Evolutionary conservation across 2,113 vertebrate species (phyloP), one percentile per base, ranked within the genome.

Genomic region (Neolamprologus variostigma): DNA sequence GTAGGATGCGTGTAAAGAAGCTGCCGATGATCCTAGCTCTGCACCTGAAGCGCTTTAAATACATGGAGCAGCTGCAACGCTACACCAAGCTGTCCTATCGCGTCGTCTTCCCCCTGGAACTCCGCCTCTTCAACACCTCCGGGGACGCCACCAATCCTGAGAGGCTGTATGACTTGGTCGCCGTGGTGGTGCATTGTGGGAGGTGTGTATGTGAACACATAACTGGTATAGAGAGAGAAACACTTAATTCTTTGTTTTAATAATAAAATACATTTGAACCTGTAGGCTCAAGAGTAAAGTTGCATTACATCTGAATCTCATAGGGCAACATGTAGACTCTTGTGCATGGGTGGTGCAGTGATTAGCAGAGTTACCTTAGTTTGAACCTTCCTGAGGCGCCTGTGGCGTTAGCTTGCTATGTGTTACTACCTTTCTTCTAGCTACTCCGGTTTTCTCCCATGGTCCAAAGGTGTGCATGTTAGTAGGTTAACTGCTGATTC

Each of bases 1-100:
- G 23, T 98, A 98, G 98, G 89, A 98, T 98, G 98, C 93, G 97
- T 85, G 98, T 98, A 51, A 98, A 98, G 87, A 98, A 98, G 96
- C 96, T 98, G 51, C 98, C 98, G 79, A 98, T 98, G 98, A 98
- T 98, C 91, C 96, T 98, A 63, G 97, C 98, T 11, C 96, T 98
- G 92, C 98, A 98, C 95, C 93, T 98, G 86, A 98, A 98, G 95
- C 96, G 98, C 94, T 98, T 98, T 91, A 98, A 98, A 21, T 98
- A 98, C 95, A 98, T 98, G 98, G 98, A 98, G 95, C 98, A 98
- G 96, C 96, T 98, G 89, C 98, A 98, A 94, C 97, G 98, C 82
- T 98, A 98, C 95, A 98, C 98, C 96, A 98, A 98, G 82, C 97
- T 98, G 35, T 98, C 98, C 88, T 98, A 98, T 89, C 97, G 98